Percentiles rank a stretch among this genome's conserved stretches.
These are phyloP conservation scores for Acholoe squamosa DNA, from an alignment of 2,888 invertebrate species.

Conservation along the genomic window DNA sequence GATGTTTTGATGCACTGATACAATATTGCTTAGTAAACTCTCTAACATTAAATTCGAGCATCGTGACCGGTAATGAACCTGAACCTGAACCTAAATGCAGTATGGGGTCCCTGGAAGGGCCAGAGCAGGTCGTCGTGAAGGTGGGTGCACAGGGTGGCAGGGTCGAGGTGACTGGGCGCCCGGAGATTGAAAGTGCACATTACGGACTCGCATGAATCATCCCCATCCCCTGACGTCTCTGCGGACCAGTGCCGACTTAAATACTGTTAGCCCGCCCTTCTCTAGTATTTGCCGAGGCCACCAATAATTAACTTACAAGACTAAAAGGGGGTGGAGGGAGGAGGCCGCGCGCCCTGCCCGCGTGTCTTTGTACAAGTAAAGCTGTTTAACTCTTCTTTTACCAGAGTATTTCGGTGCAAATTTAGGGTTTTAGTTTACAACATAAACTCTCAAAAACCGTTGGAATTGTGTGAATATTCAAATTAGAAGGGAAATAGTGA, in stretches of 20 bases:
- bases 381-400: too few relatives aligned
- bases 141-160: not conserved
- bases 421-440: too few relatives aligned
- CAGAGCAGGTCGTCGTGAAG: not conserved
- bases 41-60: too few relatives aligned
- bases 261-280: slow-evolving; percentile 46
- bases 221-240: not conserved
- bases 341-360: not conserved
- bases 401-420: too few relatives aligned
- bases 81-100: too few relatives aligned
- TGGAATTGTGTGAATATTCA: too few relatives aligned
- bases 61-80: too few relatives aligned
- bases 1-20: too few relatives aligned
- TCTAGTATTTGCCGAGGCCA: slow-evolving; percentile 49
- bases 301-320: slow-evolving; percentile 58
- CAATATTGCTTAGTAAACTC: too few relatives aligned
- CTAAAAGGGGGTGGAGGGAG: slow-evolving; percentile 39
- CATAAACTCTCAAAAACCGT: too few relatives aligned
- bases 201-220: slow-evolving; percentile 57
- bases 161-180: not conserved
- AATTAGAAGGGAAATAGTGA: too few relatives aligned
- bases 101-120: slow-evolving; percentile 9
- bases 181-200: slow-evolving; percentile 58
- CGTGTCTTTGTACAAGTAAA: slow-evolving; percentile 53
- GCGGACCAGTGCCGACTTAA: slow-evolving; percentile 55